Conservation (phyloP, 2,113 vertebrate species). For the Thomomys bottae region DNA sequence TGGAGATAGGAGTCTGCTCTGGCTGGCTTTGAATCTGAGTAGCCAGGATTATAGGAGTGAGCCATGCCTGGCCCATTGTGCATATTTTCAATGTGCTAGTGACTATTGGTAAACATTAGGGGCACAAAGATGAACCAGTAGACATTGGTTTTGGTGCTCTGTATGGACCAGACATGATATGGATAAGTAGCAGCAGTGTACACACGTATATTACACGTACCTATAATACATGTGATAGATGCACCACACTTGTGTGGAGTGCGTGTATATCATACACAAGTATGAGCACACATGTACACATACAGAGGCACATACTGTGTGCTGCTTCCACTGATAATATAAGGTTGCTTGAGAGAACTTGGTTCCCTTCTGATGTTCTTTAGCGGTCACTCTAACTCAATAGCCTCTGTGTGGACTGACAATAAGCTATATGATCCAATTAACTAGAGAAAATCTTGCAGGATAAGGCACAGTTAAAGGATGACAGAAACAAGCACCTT, state of each 20-base stretch:
- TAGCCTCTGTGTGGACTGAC: neutral
- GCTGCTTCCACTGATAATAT: too few species aligned
- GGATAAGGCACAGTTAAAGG: neutral
- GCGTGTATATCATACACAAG: too few species aligned
- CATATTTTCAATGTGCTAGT: too few species aligned
- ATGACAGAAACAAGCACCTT: neutral
- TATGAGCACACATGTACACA: too few species aligned
- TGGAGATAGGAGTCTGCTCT: too few species aligned
- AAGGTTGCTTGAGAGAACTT: too few species aligned
- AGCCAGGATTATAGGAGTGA: too few species aligned
- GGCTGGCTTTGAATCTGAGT: too few species aligned
- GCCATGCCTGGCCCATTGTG: neutral
- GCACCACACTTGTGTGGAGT: too few species aligned
- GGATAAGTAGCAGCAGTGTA: too few species aligned
- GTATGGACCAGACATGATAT: neutral
- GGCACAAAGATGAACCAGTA: neutral
- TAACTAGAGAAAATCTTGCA: neutral
- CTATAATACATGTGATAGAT: too few species aligned
- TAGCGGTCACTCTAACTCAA: neutral
- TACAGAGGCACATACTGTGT: fast-evolving
- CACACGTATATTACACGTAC: too few species aligned
- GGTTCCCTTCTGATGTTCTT: neutral
- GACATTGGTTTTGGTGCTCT: neutral
- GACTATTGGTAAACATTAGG: neutral
- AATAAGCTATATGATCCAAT: neutral